Evolutionary conservation across 1,140 invertebrate genomes (phyloP), one percentile per base, ranked within the genome.

Genomic region (Trachelipus rathkii): DNA sequence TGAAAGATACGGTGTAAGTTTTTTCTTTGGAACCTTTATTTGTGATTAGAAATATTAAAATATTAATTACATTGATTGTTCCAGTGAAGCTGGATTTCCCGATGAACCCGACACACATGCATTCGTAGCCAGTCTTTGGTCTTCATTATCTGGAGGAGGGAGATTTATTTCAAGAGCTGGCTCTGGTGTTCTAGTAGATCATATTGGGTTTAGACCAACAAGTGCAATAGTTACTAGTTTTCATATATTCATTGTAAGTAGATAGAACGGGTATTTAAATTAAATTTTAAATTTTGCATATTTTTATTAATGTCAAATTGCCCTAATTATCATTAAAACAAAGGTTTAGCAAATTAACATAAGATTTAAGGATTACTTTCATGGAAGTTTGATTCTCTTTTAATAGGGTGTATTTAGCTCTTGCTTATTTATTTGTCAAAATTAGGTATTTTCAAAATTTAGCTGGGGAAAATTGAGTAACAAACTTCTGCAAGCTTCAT

Each of bases 1-100:
- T 84, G 76, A 71, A 82, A 45, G 82, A 84, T 71, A 79, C 79
- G 19, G 79, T 80, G 83, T 83, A 70, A 82, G 83, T 83, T n/a
- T n/a, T n/a, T n/a, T n/a, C 19, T 33, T 33, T 33, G 33, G 6
- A 33, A 33, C 33, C n/a, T n/a, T n/a, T 33, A 33, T 6, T 33
- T 33, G 33, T 33, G 33, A 33, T 33, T 33, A 33, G n/a, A n/a
- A n/a, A 33, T 19, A 60, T 2, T 60, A 19, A 60, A 19, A 60
- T 15, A 60, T n/a, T 60, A 15, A 60, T 15, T 60, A 19, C n/a
- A n/a, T n/a, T n/a, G 8, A 60, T 15, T 8, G 8, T 60, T 60
- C 10, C 71, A 81, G 77, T 0, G 68, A 53, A 44, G 77, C 69
- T 53, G 79, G 81, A 6, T 79, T 82, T 53, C 82, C 81, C 10